phyloP scores from a whole-genome alignment of 2,888 invertebrate species.

The Eurytoma californica region DNA sequence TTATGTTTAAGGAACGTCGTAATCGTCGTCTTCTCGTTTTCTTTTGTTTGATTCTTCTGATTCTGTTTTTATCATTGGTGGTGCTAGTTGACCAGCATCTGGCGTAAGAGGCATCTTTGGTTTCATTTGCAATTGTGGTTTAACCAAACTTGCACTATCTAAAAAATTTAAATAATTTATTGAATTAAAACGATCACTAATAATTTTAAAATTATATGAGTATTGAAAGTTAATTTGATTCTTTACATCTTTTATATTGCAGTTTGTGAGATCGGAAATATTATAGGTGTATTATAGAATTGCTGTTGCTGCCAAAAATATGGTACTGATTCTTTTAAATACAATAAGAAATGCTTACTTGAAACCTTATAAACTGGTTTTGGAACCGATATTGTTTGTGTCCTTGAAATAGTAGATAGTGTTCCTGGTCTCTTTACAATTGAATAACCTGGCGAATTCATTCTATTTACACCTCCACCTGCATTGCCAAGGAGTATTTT shows the following conservation, averaged over 20 bases:
- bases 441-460: slow-evolving; percentile 77
- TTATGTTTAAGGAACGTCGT: slow-evolving; percentile 67
- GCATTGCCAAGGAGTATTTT: slow-evolving; percentile 54
- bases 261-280: neutral
- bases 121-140: slow-evolving; percentile 36
- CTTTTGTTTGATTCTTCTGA: slow-evolving; percentile 67
- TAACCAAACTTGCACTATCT: slow-evolving; percentile 39
- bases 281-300: neutral
- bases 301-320: neutral
- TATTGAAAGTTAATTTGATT: neutral
- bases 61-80: slow-evolving; percentile 62
- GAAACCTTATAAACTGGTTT: slow-evolving; percentile 86
- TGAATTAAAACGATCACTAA: neutral
- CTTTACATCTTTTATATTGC: neutral
- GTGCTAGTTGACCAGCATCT: slow-evolving; percentile 55
- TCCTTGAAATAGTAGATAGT: slow-evolving; percentile 78
- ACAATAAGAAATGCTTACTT: slow-evolving; percentile 34
- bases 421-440: slow-evolving; percentile 76
- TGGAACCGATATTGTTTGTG: slow-evolving; percentile 84
- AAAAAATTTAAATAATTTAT: slow-evolving; percentile 7
- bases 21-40: slow-evolving; percentile 72
- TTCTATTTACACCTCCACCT: slow-evolving; percentile 65
- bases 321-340: neutral
- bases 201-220: slow-evolving; percentile 1
- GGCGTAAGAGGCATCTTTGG: slow-evolving; percentile 35